Percentiles rank a stretch among this genome's conserved stretches.
These are phyloP conservation scores for Resseliella maxima DNA, from an alignment of 2,888 invertebrate species.

Conservation along the genomic window DNA sequence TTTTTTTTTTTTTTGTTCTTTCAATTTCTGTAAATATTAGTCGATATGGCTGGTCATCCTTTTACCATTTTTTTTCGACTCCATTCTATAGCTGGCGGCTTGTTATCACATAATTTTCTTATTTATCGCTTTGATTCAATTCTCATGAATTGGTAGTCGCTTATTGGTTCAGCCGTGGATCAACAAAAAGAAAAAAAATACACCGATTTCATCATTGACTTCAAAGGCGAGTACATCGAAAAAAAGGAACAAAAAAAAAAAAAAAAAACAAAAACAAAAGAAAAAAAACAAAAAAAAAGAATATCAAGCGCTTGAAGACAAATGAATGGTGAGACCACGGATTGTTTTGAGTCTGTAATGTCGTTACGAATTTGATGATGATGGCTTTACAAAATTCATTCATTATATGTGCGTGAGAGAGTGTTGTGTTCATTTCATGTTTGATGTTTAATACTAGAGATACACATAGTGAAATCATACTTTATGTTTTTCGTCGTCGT, in stretches of 20 bases:
- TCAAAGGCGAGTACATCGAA: not conserved
- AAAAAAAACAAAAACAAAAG: too few species aligned
- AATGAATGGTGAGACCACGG: not conserved
- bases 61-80: not conserved
- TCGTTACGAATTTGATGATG: not conserved
- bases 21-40: not conserved
- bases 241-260: too few species aligned
- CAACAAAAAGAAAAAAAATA: not conserved
- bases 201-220: not conserved
- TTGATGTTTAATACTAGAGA: too few species aligned
- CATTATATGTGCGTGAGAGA: not conserved
- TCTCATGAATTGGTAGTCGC: not conserved
- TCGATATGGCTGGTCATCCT: not conserved
- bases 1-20: not conserved
- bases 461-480: not conserved
- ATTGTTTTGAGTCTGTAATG: not conserved
- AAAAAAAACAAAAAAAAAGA: too few species aligned
- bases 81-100: not conserved
- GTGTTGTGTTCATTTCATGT: not conserved
- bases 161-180: not conserved
- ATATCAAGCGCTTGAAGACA: not conserved
- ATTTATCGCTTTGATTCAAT: constrained; percentile 7
- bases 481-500: not conserved
- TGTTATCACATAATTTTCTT: constrained; percentile 8
- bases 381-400: constrained; percentile 2